Percentiles rank a stretch among this genome's conserved stretches.
These are phyloP conservation scores for Callimico goeldii DNA, from an alignment of 2,797 vertebrate species.

Conservation along the genomic window DNA sequence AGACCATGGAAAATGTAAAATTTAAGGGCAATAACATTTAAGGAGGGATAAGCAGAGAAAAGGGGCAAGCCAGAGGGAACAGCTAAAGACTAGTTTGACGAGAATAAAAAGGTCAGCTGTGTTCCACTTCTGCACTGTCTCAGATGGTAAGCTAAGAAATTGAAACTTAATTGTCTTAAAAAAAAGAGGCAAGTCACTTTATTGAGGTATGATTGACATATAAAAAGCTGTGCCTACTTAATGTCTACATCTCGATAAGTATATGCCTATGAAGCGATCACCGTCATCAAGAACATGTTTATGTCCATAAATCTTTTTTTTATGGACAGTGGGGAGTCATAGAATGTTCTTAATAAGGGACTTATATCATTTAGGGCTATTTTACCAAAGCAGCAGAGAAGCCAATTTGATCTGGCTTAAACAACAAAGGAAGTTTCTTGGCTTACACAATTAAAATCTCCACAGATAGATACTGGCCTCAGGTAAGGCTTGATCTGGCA, in stretches of 20 bases:
- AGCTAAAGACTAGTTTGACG: not conserved
- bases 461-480: not conserved
- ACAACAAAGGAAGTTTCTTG: not conserved
- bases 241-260: not conserved
- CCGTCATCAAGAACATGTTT: not conserved
- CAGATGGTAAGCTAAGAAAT: constrained; percentile 17
- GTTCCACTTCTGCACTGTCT: not conserved
- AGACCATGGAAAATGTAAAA: not conserved
- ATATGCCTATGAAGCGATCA: not conserved
- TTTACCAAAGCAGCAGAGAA: constrained; percentile 19
- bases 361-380: not conserved
- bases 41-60: not conserved
- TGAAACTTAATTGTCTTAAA: not conserved
- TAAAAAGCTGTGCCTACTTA: not conserved
- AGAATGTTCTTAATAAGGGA: not conserved
- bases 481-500: not conserved
- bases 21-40: not conserved
- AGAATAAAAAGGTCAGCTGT: not conserved
- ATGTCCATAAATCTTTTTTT: constrained; percentile 24
- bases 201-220: not conserved
- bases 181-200: not conserved
- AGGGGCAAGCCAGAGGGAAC: not conserved
- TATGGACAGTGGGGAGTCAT: not conserved
- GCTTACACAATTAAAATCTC: not conserved
- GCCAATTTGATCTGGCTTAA: not conserved